Conservation (phyloP, 2,113 vertebrate genomes). For the Thunnus thynnus region DNA sequence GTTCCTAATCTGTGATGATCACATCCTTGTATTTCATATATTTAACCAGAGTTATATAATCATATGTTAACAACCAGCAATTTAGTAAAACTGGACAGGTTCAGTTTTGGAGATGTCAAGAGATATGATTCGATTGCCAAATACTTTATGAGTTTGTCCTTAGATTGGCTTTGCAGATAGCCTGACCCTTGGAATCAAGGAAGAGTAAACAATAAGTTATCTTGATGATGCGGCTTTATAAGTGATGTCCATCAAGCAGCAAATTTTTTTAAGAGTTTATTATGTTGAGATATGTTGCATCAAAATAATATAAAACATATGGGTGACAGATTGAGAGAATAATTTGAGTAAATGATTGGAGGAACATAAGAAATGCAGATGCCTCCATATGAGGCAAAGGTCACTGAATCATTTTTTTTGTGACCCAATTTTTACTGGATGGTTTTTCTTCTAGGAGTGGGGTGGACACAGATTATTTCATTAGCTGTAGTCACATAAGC, state of each 20-base stretch:
- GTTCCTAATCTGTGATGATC: neutral
- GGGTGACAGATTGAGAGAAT: too few species aligned
- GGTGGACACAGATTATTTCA: too few species aligned
- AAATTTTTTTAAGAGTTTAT: neutral
- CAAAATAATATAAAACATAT: neutral
- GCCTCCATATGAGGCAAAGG: too few species aligned
- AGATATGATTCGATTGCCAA: constrained; percentile 54
- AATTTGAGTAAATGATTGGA: too few species aligned
- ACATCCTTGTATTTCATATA: neutral
- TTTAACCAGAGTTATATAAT: constrained; percentile 32
- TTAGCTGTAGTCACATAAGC: too few species aligned
- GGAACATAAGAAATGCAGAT: too few species aligned
- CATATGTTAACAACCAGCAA: constrained; percentile 34
- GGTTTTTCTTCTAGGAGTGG: too few species aligned
- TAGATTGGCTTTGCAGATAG: constrained; percentile 52
- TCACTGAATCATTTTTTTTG: too few species aligned
- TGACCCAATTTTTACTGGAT: too few species aligned
- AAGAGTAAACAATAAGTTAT: constrained; percentile 28
- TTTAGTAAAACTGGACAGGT: constrained; percentile 19
- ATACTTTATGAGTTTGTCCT: constrained; percentile 54
- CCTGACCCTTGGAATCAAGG: constrained; percentile 53
- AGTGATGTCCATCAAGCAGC: constrained; percentile 33
- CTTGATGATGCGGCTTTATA: constrained; percentile 14
- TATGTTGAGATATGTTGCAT: neutral
- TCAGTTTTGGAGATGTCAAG: constrained; percentile 55